Conservation (phyloP, 2,113 vertebrate genomes). For the Hippocampus barbouri region DNA sequence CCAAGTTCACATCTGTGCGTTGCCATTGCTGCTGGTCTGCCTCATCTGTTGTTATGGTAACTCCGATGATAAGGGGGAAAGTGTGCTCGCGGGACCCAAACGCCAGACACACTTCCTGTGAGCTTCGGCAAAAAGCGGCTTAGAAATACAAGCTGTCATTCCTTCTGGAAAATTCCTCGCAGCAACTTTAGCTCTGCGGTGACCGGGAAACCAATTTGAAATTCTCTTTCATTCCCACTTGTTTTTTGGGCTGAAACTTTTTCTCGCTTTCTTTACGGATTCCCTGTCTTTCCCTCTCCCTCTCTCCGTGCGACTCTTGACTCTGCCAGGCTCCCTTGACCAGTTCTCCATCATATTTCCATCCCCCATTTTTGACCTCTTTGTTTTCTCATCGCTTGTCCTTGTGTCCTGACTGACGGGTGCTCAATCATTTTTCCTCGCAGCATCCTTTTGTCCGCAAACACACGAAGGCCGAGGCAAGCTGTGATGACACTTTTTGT, state of each 20-base stretch:
- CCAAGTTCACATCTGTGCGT: constrained; percentile 60
- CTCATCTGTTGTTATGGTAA: constrained; percentile 70
- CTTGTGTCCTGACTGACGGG: constrained; percentile 62
- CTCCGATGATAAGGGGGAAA: constrained; percentile 41
- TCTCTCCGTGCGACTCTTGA: neutral
- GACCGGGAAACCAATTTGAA: constrained; percentile 45
- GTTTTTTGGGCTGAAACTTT: constrained; percentile 20
- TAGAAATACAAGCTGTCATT: constrained; percentile 57
- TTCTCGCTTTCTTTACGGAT: neutral
- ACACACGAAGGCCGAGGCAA: constrained; percentile 56
- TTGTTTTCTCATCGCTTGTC: constrained; percentile 51
- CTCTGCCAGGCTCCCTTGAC: constrained; percentile 6
- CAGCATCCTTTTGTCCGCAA: constrained; percentile 63
- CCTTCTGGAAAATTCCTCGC: constrained; percentile 47
- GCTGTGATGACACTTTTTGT: constrained; percentile 24
- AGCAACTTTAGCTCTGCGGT: constrained; percentile 49
- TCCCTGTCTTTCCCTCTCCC: neutral
- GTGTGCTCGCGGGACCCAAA: constrained; percentile 41
- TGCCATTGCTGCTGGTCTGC: constrained; percentile 44
- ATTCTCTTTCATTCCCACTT: constrained; percentile 29
- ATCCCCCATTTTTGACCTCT: constrained; percentile 47
- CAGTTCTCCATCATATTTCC: constrained; percentile 36
- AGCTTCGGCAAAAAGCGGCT: constrained; percentile 51
- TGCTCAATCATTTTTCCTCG: constrained; percentile 67
- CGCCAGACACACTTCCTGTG: constrained; percentile 44